Percentiles rank a stretch among this genome's conserved stretches.
Evolutionary conservation across 2,797 vertebrate genomes (phyloP).

Genomic region (Anguilla obscura): DNA sequence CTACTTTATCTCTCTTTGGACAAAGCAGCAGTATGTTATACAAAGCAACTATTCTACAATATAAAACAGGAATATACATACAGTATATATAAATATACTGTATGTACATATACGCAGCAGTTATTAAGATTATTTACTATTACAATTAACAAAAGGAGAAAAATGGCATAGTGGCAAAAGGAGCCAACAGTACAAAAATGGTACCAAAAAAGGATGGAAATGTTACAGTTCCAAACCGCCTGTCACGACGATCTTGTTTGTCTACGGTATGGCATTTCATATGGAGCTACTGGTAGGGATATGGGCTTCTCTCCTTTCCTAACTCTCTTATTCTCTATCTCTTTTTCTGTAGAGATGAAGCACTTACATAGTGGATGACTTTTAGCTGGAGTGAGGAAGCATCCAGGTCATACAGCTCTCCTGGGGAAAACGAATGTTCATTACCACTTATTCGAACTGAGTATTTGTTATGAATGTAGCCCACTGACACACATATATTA

Average conservation of each 20-base stretch:
- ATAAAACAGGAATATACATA: not conserved
- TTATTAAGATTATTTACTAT: not conserved
- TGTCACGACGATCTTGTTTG: not conserved
- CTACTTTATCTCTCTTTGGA: not conserved
- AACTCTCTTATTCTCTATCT: not conserved
- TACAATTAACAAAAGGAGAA: not conserved
- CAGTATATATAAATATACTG: too few relatives aligned
- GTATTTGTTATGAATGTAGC: not conserved
- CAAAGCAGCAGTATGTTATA: not conserved
- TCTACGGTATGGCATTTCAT: not conserved
- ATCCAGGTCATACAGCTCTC: constrained; percentile 23
- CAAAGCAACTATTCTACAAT: not conserved
- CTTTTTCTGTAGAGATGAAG: not conserved
- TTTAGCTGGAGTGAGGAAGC: constrained; percentile 21
- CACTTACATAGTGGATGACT: constrained; percentile 16
- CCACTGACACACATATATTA: not conserved
- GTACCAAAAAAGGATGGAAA: not conserved
- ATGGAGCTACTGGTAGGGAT: not conserved
- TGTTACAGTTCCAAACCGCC: not conserved
- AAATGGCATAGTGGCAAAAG: not conserved
- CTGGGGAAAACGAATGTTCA: not conserved
- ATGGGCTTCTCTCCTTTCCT: not conserved
- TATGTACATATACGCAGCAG: too few relatives aligned
- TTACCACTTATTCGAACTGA: not conserved
- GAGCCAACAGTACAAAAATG: not conserved